Base-by-base conservation (phyloP, 2,888 invertebrate species). In the Apeira syringaria region DNA sequence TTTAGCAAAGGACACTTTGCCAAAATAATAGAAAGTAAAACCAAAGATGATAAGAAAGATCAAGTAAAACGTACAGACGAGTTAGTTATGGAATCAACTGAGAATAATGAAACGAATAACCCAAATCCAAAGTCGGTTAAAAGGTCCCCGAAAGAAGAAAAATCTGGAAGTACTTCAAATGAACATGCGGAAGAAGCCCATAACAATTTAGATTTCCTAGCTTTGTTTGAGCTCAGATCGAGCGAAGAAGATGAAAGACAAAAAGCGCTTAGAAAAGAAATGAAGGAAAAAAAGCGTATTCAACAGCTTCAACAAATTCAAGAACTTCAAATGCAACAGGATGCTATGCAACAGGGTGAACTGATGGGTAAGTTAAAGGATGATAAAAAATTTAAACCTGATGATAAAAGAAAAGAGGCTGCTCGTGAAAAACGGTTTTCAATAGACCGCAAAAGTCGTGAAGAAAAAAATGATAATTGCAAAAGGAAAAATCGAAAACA, bases 221-320 rank as follows among this genome's bases (percentile, higher is more conserved):
- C 91, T 22, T 89, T 90, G 11, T 75, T 92, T 40, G 92, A 93
- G 64, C 70, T 92, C 17, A 74, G 91, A 47, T 91, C 92, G 8
- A 91, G 90, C 53, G 90, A 92, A 71, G 93, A 93, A 71, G 90
- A 92, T 44, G 92, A 92, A 69, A 90, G 80, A 64, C 90, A 91
- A 69, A 86, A 86, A 64, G 90, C 91, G 36, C 76, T 90, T 27
- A 77, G 85, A 51, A 91, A 90, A 67, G 91, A 91, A 62, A 84
- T 86, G 80, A 91, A 91, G 71, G 92, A 91, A 64, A 92, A 90
- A 62, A 91, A 90, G 66, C 77, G 88, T 11, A 84, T 88, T 61
- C 91, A 88, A 61, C 90, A 85, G 66, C 65, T 86, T 51, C 82
- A 85, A 63, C 85, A 85, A 77, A 88, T 87, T 63, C 84, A 83